These are phyloP conservation scores for Xenopus tropicalis DNA, from an alignment of 2,113 vertebrate species.

Conservation along the genomic window UCB_Xtro_10.0 CM004449.2:102207501-102208000, in stretches of 20 bases:
- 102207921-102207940: neutral
- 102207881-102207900: neutral
- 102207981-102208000: neutral
- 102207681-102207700: neutral
- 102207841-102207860: neutral
- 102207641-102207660: neutral
- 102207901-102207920: neutral
- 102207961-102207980: neutral
- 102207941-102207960: too few species aligned
- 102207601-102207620: too few species aligned
- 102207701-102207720: neutral
- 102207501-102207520: too few species aligned
- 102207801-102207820: neutral
- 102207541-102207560: too few species aligned
- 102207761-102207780: neutral
- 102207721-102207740: neutral
- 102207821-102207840: neutral
- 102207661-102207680: too few species aligned
- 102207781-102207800: slow-evolving; percentile 6
- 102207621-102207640: neutral
- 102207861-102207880: neutral
- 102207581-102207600: too few species aligned
- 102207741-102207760: neutral
- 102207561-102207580: too few species aligned
- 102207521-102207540: too few species aligned